These are phyloP conservation scores for Leptinotarsa peninsularis DNA, from an alignment of 2,888 invertebrate species.

Conservation along the genomic window DNA sequence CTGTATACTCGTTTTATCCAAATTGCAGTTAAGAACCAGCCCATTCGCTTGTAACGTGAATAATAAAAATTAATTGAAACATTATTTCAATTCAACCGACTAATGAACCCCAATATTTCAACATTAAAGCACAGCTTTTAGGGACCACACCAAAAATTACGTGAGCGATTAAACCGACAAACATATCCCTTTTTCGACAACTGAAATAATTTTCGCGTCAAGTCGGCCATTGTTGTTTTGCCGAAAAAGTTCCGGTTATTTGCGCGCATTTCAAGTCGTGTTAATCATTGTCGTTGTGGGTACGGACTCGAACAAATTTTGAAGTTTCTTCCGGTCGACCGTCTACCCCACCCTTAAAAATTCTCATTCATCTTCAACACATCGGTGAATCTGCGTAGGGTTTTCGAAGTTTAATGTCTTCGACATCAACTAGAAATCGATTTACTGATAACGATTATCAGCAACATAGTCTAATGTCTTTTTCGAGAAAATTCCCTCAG, in stretches of 20 bases:
- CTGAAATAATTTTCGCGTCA: slow-evolving; percentile 36
- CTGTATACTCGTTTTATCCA: no score
- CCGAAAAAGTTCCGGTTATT: slow-evolving; percentile 46
- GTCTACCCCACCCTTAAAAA: slow-evolving; percentile 38
- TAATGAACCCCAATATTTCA: slow-evolving; percentile 7
- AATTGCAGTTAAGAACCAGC: no score
- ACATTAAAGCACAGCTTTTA: not conserved
- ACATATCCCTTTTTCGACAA: slow-evolving; percentile 29
- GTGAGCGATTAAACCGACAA: slow-evolving; percentile 21
- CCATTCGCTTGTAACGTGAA: no score
- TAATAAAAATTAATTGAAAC: no score
- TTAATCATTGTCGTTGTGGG: slow-evolving; percentile 51
- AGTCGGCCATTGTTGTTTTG: slow-evolving; percentile 34
- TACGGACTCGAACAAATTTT: slow-evolving; percentile 47
- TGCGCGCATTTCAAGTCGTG: slow-evolving; percentile 46
- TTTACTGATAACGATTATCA: no score
- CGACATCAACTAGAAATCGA: no score
- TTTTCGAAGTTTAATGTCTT: not conserved
- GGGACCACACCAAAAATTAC: slow-evolving; percentile 16
- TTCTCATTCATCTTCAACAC: slow-evolving; percentile 24
- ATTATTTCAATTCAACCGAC: not conserved
- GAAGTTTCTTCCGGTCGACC: slow-evolving; percentile 46
- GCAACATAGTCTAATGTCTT: no score
- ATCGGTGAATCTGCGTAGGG: slow-evolving; percentile 18
- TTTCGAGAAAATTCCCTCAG: no score